Evolutionary conservation across 1,140 invertebrate species (phyloP).

Genomic region (Drosophila arizonae): DNA sequence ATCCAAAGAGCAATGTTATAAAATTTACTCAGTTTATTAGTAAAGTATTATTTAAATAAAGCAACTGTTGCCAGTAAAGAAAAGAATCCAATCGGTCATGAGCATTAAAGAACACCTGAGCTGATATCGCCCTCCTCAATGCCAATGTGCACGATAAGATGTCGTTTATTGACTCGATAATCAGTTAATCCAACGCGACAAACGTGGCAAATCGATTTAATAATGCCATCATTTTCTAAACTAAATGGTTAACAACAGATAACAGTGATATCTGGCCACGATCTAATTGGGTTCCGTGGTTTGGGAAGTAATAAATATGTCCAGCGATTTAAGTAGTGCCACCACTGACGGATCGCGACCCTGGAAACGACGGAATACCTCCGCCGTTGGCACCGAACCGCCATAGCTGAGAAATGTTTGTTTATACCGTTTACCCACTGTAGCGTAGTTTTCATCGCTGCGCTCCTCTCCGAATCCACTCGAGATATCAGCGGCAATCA

Average conservation of each 20-base stretch:
- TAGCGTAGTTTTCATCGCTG: constrained; percentile 83
- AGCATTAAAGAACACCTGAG: neutral
- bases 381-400: constrained; percentile 89
- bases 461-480: constrained; percentile 90
- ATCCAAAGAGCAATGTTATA: constrained; percentile 28
- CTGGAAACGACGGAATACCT: constrained; percentile 94
- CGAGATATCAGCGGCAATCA: constrained; percentile 95
- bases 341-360: constrained; percentile 94
- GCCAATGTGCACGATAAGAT: constrained; percentile 26
- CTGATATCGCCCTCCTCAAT: constrained; percentile 1
- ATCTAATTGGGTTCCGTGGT: constrained; percentile 66
- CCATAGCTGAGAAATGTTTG: constrained; percentile 93
- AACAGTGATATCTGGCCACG: constrained; percentile 21
- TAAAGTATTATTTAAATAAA: constrained; percentile 72
- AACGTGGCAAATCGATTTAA: constrained; percentile 13
- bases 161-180: constrained; percentile 13
- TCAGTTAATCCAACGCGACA: constrained; percentile 21
- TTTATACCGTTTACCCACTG: constrained; percentile 89
- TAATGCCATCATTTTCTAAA: constrained; percentile 29
- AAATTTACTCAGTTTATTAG: constrained; percentile 43
- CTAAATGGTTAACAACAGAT: constrained; percentile 45
- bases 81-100: neutral
- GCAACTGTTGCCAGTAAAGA: constrained; percentile 42
- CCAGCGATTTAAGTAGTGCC: constrained; percentile 87
- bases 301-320: constrained; percentile 64